Conservation (phyloP, 1,140 invertebrate species). For the Meloidogyne floridensis region DNA sequence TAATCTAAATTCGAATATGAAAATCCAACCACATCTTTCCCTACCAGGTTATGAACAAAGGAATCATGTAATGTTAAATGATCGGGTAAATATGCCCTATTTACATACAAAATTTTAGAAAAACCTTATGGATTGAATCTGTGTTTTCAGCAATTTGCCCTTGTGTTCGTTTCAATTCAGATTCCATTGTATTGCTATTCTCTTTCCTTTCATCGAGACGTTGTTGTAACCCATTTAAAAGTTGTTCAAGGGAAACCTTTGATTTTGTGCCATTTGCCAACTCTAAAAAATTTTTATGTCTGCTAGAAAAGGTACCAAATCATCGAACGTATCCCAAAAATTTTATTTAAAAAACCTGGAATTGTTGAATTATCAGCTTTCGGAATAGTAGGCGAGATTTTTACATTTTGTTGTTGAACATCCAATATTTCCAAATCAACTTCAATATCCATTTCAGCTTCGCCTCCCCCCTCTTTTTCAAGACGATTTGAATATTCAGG, state of each 20-base stretch:
- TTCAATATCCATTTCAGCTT: constrained; percentile 45
- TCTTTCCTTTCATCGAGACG: constrained; percentile 20
- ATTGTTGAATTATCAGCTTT: background rate
- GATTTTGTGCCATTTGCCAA: background rate
- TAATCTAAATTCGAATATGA: too few species aligned
- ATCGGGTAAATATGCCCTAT: too few species aligned
- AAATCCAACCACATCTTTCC: too few species aligned
- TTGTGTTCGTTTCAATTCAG: background rate
- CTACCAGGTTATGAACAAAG: background rate
- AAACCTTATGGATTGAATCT: constrained; percentile 25
- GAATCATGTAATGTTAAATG: too few species aligned
- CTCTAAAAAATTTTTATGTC: background rate
- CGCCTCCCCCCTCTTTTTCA: background rate
- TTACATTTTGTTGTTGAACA: constrained; percentile 21
- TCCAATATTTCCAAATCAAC: constrained; percentile 49
- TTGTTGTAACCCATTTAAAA: constrained; percentile 19
- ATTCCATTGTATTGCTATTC: constrained; percentile 2
- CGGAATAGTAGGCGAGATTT: constrained; percentile 11
- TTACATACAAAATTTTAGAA: background rate
- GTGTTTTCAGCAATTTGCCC: constrained; percentile 25
- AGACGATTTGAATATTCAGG: background rate
- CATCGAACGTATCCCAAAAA: too few species aligned
- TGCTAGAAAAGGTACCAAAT: too few species aligned
- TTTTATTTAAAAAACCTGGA: constrained; percentile 5
- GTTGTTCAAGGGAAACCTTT: constrained; percentile 23